Percentiles rank a stretch among this genome's conserved stretches.
Conservation (phyloP, 2,797 vertebrate species). For the Microctenopoma lineatum region DNA sequence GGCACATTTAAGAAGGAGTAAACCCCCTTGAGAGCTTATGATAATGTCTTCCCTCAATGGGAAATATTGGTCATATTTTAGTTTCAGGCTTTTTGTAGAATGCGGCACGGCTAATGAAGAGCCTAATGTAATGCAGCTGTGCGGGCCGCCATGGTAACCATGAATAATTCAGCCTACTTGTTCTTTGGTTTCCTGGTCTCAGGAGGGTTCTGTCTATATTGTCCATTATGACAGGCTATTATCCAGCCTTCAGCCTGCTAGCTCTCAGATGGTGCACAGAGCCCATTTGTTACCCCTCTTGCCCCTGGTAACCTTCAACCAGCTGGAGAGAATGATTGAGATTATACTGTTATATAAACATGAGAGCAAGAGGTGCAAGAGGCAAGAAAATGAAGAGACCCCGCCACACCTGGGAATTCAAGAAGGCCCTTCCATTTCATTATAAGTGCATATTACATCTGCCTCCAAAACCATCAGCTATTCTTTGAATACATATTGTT, state of each 20-base stretch:
- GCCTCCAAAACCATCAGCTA: slow-evolving; percentile 71
- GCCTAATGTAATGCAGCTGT: slow-evolving; percentile 91
- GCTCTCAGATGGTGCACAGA: slow-evolving; percentile 91
- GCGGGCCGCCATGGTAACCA: slow-evolving; percentile 85
- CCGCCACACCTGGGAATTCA: slow-evolving; percentile 74
- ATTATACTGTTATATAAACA: slow-evolving; percentile 95
- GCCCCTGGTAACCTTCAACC: slow-evolving; percentile 95
- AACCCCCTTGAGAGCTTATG: slow-evolving; percentile 85
- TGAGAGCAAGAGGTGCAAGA: slow-evolving; percentile 87
- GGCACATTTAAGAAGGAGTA: slow-evolving; percentile 83
- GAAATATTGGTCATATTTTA: slow-evolving; percentile 86
- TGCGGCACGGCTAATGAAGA: slow-evolving; percentile 90
- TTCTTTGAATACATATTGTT: slow-evolving; percentile 77
- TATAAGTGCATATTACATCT: slow-evolving; percentile 85
- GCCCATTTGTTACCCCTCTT: slow-evolving; percentile 89
- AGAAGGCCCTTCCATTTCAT: slow-evolving; percentile 80
- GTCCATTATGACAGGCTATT: slow-evolving; percentile 97
- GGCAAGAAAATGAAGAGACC: slow-evolving; percentile 75
- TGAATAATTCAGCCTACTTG: slow-evolving; percentile 97
- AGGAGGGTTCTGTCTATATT: slow-evolving; percentile 91
- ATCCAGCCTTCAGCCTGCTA: slow-evolving; percentile 93
- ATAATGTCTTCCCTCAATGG: slow-evolving; percentile 84
- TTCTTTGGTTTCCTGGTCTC: slow-evolving; percentile 89
- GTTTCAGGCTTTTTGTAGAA: slow-evolving; percentile 86
- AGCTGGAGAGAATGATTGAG: slow-evolving; percentile 88